Base-by-base conservation (phyloP, 2,888 invertebrate species). In the Drosophila testacea region DNA sequence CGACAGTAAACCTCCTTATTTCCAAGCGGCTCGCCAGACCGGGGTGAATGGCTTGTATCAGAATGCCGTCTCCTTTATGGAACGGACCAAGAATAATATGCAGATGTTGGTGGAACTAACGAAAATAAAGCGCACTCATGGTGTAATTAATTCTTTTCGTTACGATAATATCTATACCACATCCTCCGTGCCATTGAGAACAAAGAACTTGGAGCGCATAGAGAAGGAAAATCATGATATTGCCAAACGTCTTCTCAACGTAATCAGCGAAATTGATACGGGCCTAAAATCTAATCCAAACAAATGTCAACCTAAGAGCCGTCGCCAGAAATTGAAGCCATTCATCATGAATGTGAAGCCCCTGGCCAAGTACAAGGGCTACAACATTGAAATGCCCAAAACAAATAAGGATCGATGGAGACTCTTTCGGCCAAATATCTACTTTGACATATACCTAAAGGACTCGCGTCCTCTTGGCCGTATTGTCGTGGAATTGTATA, bases 381-480 rank as follows among this genome's bases (percentile, higher is more conserved):
- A 75, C 13, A 57, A 73, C 0, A 54, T 88, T 0, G 1, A 28
- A 0, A 41, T 86, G 11, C 85, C 85, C 16, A 6, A 42, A 5
- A 66, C 66, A 3, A 60, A 75, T 22, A 16, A 4, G 1, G 81
- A 85, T 1, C 30, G 77, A 27, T 71, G 74, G 42, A 63, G 54
- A 0, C 73, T 90, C 1, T 44, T 90, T 16, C 82, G 90, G 28
- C 91, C 91, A 0, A 73, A 73, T 10, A 66, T 91, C 10, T 91
- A 74, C 48, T 59, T 91, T 10, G 89, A 91, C 16, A 10, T 90
- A 0, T 76, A 73, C 13, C 41, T 86, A 0, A 81, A 81, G 54
- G 76, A 77, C 9, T 68, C 81, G 1, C 83, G 84, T 0, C 78
- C 83, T 0, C 39, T 90, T 27, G 91, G 90, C 0, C 74, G 88